Conservation (phyloP, 2,113 vertebrate species). For the Alexandromys fortis region DNA sequence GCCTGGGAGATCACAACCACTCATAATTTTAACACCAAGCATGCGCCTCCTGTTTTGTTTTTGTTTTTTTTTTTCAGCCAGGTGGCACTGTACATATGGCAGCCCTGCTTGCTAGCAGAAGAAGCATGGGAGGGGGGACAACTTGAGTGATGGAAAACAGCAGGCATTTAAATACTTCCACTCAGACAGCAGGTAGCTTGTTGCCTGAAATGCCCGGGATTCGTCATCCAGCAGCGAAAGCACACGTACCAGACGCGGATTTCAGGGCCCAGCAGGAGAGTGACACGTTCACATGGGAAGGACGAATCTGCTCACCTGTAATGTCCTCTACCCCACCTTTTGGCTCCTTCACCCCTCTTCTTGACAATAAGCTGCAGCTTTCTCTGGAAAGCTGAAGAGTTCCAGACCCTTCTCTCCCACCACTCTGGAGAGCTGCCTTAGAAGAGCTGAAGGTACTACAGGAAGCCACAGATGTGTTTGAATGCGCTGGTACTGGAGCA, state of each 20-base stretch:
- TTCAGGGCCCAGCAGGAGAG: slow-evolving; percentile 56
- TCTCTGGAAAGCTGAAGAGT: slow-evolving; percentile 70
- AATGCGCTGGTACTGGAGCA: slow-evolving; percentile 48
- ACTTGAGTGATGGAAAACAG: slow-evolving; percentile 70
- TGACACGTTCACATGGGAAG: slow-evolving; percentile 70
- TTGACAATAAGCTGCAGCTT: slow-evolving; percentile 64
- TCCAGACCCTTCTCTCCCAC: slow-evolving; percentile 52
- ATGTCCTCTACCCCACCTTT: neutral
- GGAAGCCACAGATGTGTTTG: slow-evolving; percentile 52
- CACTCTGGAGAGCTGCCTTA: slow-evolving; percentile 58
- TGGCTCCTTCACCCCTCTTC: slow-evolving; percentile 30
- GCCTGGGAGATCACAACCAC: neutral
- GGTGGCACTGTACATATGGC: slow-evolving; percentile 71
- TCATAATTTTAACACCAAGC: slow-evolving; percentile 41
- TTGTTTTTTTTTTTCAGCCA: neutral
- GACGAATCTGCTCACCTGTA: slow-evolving; percentile 52
- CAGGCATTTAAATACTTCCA: slow-evolving; percentile 77
- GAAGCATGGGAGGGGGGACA: slow-evolving; percentile 55
- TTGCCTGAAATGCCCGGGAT: slow-evolving; percentile 71
- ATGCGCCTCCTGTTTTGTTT: neutral
- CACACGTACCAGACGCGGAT: slow-evolving; percentile 35
- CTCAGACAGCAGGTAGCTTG: slow-evolving; percentile 77
- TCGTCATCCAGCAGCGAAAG: slow-evolving; percentile 64
- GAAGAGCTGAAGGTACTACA: slow-evolving; percentile 48
- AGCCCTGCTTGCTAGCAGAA: slow-evolving; percentile 69